Base-by-base conservation (phyloP, 2,888 invertebrate genomes). In the Drosophila engyochracea region DNA sequence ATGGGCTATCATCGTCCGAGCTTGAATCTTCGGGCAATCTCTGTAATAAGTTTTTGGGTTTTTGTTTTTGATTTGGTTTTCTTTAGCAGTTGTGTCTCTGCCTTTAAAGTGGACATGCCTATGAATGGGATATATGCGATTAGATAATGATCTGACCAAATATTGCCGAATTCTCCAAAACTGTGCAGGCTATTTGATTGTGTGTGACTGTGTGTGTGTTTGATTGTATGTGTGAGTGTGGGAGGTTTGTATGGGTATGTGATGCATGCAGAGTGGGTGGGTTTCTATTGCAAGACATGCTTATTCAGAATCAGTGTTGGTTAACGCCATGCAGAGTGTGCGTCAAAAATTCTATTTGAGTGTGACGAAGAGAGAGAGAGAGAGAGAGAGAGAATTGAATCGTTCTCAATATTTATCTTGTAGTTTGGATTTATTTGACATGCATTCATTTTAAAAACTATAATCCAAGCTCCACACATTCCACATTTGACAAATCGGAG, bases 1-100 rank as follows among this genome's bases (percentile, higher is more conserved):
- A 93, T 57, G 92, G 93, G 85, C 89, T 91, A 91, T 92, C 92
- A 84, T 93, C 93, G 65, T 92, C 91, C 66, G 93, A 92, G 83
- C 92, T 92, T 84, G 92, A 92, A 83, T 93, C 93, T 91, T 93
- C 93, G 73, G 92, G 93, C 75, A 91, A 85, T 85, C 84, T 91
- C 92, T 92, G 91, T 77, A 91, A 85, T 84, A 82, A 79, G 75
- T 84, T 77, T 74, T 84, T 76, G 68, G 22, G 51, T 68, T 14
- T 30, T 41, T 16, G 16, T 65, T 28, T 58, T 58, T 65, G 54
- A 54, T 30, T 35, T 19, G 28, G 28, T 57, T 57, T 39, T 49
- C 51, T 47, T 47, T 16, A 66, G 53, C 41, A 61, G 35, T 54
- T 75, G 33, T 67, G 37, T 58, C 61, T 61, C 67, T 71, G 51